Base-by-base conservation (phyloP, 2,888 invertebrate genomes). In the Drosophila parthenogenetica region DNA sequence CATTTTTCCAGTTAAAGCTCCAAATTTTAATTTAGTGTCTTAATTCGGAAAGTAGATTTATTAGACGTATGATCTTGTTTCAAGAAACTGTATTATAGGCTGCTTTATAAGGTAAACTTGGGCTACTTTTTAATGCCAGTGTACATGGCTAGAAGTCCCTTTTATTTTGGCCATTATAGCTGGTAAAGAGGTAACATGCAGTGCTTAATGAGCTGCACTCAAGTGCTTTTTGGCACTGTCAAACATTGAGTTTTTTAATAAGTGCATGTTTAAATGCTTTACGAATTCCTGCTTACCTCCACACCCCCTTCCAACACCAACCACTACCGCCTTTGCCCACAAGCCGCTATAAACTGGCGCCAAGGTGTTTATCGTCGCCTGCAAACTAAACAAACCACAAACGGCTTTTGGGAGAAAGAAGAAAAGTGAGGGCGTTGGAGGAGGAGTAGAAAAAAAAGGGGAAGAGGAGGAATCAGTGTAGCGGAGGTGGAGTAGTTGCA, bases 311-410 rank as follows among this genome's bases (percentile, higher is more conserved):
- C 8, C 8, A 2, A 2, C 29, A 1, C 29, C 29, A 8, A 7
- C 29, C 2, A 7, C 29, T 29, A 8, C 8, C 29, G 29, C 2
- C 8, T 29, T 8, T 29, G 8, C 29, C 29, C 29, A 8, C 29
- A 29, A 29, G 8, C 8, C 10, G 32, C 57, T 32, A 40, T 50
- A 32, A 39, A 49, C 72, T 83, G 83, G 83, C 83, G 83, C 83
- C 83, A 86, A 81, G 79, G 86, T 83, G 83, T 86, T 83, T 83
- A 83, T 83, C 83, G 83, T 83, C 86, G 83, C 81, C 86, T 61
- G 69, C 68, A 81, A 83, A 48, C 79, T 81, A 86, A 86, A 84
- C 84, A 86, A 81, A 81, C 75, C 67, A 49, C 78, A 73, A 55
- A 43, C 29, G 29, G 35, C 45, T 35, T 29, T 29, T 8, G 29